Base-by-base conservation (phyloP, 2,888 invertebrate species). In the Sylvicola cinctus region DNA sequence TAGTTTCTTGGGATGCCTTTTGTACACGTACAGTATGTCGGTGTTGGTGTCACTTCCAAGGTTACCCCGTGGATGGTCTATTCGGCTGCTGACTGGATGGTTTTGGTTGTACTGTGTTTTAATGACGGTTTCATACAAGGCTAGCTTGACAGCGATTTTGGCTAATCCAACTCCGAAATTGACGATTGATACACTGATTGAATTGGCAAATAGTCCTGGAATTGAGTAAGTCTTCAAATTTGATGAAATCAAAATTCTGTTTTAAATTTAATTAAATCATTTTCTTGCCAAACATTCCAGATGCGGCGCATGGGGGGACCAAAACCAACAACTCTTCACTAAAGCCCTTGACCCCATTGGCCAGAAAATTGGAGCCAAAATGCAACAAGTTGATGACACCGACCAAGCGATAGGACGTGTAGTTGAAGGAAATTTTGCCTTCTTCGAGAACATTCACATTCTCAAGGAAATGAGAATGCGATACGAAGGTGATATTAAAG, bases 101-200 rank as follows among this genome's bases (percentile, higher is more conserved):
- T 85, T 83, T 56, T 85, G 83, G 83, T 52, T 84, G 2, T 87
- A 83, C 49, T 79, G 79, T 46, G 70, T 83, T 39, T 60, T 84
- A 3, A 64, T 84, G 4, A 76, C 77, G 0, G 79, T 81, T 0
- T 69, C 77, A 0, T 87, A 87, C 50, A 60, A 76, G 46, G 84
- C 84, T 1, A 83, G 81, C 45, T 74, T 85, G 68, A 84, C 83
- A 0, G 83, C 84, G 0, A 79, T 80, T 34, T 58, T 85, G 31
- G 79, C 84, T 1, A 76, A 75, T 51, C 83, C 84, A 16, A 65
- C 71, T 1, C 72, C 75, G 10, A 68, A 66, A 44, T 69, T 83
- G 7, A 81, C 79, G 1, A 81, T 85, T 27, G 78, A 85, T 46
- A 78, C 77, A 0, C 48, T 85, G 25, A 58, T 68, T 43, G 70